phyloP scores from a whole-genome alignment of 2,797 vertebrate species.

The Darevskia nairensis region DNA sequence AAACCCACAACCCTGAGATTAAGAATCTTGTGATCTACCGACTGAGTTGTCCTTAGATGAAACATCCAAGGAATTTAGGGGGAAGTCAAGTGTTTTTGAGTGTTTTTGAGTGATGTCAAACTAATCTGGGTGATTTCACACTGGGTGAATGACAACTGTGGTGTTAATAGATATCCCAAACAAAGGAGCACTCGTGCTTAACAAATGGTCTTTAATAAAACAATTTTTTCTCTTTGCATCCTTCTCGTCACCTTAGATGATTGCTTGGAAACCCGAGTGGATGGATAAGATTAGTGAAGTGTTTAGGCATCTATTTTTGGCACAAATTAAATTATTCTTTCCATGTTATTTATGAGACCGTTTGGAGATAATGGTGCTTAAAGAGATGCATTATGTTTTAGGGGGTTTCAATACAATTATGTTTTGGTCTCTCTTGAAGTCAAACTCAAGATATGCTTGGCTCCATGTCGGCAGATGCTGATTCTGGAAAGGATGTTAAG shows the following conservation, averaged over 20 bases:
- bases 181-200: not conserved
- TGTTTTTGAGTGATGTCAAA: not conserved
- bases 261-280: constrained; percentile 11
- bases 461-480: constrained; percentile 5
- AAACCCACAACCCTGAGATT: too few species aligned
- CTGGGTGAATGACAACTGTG: not conserved
- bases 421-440: constrained; percentile 2
- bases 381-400: constrained; percentile 5
- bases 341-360: constrained; percentile 27
- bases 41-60: not conserved
- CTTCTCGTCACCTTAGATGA: not conserved
- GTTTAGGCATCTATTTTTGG: constrained; percentile 19
- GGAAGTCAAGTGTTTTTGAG: not conserved
- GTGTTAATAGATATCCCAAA: constrained; percentile 31
- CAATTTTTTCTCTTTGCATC: constrained; percentile 9
- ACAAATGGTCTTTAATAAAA: constrained; percentile 7
- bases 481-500: not conserved
- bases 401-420: constrained; percentile 12
- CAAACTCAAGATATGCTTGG: not conserved
- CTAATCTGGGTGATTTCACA: not conserved
- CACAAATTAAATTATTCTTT: constrained; percentile 11
- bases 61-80: not conserved
- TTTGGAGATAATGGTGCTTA: constrained; percentile 20
- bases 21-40: too few species aligned
- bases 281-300: constrained; percentile 13